A percentile compares a stretch with the other conserved stretches of the same genome.
phyloP scores from a whole-genome alignment of 2,797 vertebrate genomes.

The Trachops cirrhosus region DNA sequence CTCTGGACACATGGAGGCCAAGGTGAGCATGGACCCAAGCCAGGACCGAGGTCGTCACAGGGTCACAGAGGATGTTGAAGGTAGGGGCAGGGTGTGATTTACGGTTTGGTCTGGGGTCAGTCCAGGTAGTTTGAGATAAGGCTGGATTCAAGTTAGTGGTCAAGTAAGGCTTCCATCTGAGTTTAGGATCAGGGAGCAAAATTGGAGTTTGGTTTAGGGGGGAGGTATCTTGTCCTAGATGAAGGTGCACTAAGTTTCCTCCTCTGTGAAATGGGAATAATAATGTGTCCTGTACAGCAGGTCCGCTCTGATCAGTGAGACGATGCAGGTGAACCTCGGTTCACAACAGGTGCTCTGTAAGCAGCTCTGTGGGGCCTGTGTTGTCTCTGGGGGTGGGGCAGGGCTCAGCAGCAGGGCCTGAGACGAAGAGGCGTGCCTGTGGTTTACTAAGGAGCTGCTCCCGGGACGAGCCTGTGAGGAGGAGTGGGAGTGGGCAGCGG shows the following conservation, averaged over 20 bases:
- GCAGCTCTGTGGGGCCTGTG: not conserved
- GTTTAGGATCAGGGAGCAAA: not conserved
- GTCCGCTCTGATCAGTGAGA: not conserved
- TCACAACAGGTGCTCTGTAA: accelerated
- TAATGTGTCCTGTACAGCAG: not conserved
- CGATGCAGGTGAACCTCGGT: accelerated
- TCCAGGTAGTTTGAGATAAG: not conserved
- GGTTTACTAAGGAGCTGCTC: not conserved
- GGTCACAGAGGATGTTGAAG: not conserved
- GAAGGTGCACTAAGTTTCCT: not conserved
- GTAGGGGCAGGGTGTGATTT: not conserved
- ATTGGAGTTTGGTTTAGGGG: not conserved
- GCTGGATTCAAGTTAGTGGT: not conserved
- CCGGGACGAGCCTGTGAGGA: not conserved
- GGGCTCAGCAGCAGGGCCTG: not conserved
- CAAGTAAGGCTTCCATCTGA: not conserved
- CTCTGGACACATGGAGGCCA: not conserved
- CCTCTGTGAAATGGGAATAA: not conserved
- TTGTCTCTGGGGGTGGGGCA: accelerated
- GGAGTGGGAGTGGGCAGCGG: not conserved
- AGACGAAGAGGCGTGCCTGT: not conserved
- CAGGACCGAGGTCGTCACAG: not conserved
- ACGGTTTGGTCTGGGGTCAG: not conserved
- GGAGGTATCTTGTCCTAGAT: not conserved
- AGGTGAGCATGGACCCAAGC: not conserved